These are phyloP conservation scores for Zophobas atratus DNA, from an alignment of 1,140 invertebrate species.

Conservation along the genomic window DNA sequence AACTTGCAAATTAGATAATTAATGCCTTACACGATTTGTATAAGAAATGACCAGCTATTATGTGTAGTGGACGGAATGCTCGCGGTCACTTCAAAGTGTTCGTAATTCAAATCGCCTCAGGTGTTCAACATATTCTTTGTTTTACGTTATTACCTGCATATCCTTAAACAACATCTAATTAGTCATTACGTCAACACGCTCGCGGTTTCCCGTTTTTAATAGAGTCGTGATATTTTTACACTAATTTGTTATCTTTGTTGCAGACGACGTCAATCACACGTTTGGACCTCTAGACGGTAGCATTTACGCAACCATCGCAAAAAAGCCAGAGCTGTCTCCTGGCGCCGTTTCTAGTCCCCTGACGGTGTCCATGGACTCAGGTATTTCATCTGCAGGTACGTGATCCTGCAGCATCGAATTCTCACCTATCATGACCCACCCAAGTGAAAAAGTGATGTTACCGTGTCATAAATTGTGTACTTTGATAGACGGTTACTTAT, in stretches of 20 bases:
- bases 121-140: constrained; percentile 5
- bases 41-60: constrained; percentile 19
- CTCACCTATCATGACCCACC: too few relatives aligned
- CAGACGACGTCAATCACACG: constrained; percentile 74
- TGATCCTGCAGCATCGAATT: neutral
- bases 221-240: neutral
- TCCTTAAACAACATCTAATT: neutral
- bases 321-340: constrained; percentile 69
- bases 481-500: too few relatives aligned
- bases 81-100: constrained; percentile 33
- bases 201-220: neutral
- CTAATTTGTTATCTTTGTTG: constrained; percentile 51
- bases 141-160: neutral
- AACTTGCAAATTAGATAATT: constrained; percentile 45
- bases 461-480: too few relatives aligned
- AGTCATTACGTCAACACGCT: neutral
- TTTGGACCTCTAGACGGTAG: constrained; percentile 90
- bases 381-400: constrained; percentile 80
- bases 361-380: constrained; percentile 88
- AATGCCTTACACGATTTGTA: constrained; percentile 6
- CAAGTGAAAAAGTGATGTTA: neutral
- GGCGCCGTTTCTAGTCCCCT: constrained; percentile 76
- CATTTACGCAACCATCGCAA: constrained; percentile 87
- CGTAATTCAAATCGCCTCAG: constrained; percentile 28
- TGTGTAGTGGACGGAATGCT: constrained; percentile 7